These are phyloP conservation scores for Tethea ocularis DNA, from an alignment of 2,888 invertebrate species.

Conservation along the genomic window DNA sequence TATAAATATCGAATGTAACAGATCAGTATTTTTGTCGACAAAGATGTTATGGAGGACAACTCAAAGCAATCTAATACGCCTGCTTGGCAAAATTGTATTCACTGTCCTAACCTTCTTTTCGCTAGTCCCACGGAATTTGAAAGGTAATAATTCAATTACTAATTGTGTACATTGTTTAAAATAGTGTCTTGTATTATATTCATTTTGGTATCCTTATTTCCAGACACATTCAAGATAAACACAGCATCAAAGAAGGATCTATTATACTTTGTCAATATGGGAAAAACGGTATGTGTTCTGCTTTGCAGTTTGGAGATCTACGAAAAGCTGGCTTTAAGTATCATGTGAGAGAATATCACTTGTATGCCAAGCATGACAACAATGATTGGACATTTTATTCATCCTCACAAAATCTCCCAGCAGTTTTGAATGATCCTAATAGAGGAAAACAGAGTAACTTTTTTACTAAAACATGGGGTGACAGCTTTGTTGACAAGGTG, in stretches of 20 bases:
- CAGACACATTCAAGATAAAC: constrained; percentile 91
- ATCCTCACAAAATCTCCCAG: constrained; percentile 96
- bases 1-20: neutral
- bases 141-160: constrained; percentile 63
- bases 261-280: constrained; percentile 95
- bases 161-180: neutral
- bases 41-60: constrained; percentile 81
- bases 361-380: constrained; percentile 61
- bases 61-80: constrained; percentile 62
- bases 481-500: constrained; percentile 93
- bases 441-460: constrained; percentile 95
- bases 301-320: constrained; percentile 94
- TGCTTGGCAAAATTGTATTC: constrained; percentile 85
- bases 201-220: constrained; percentile 40
- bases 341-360: constrained; percentile 89
- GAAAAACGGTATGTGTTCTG: constrained; percentile 92
- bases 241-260: constrained; percentile 93
- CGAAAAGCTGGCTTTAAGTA: constrained; percentile 94
- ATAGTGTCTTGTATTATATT: neutral
- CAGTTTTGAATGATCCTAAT: constrained; percentile 97
- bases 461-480: constrained; percentile 99
- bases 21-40: constrained; percentile 30
- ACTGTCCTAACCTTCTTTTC: constrained; percentile 85
- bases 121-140: constrained; percentile 84
- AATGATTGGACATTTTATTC: constrained; percentile 94